Evolutionary conservation across 2,797 vertebrate genomes (phyloP).

Genomic region (Chanos chanos): DNA sequence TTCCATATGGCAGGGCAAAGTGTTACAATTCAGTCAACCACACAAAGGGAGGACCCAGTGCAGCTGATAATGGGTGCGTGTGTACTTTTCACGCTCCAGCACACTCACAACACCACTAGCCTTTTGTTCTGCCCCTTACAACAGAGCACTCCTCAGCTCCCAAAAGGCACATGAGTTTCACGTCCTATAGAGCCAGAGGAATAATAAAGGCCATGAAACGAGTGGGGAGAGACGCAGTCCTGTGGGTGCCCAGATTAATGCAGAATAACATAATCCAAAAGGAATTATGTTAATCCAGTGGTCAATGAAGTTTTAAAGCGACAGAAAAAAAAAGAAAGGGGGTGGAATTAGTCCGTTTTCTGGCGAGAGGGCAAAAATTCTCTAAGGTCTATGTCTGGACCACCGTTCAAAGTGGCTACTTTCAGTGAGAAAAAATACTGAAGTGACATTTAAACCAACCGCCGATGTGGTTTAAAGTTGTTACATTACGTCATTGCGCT

Average conservation of each 20-base stretch:
- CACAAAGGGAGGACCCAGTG: slow-evolving; percentile 7
- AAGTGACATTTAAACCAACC: no score
- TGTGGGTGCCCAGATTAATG: background rate
- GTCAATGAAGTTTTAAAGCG: background rate
- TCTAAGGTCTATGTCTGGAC: no score
- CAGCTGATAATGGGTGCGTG: slow-evolving; percentile 13
- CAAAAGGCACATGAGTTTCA: slow-evolving; percentile 25
- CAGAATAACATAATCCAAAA: background rate
- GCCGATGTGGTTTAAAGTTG: no score
- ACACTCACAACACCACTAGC: slow-evolving; percentile 17
- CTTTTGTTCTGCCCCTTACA: slow-evolving; percentile 20
- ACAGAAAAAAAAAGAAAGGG: slow-evolving; percentile 13
- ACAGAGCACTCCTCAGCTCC: slow-evolving; percentile 19
- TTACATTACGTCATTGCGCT: no score
- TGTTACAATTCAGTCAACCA: background rate
- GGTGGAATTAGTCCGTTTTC: no score
- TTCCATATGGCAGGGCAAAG: background rate
- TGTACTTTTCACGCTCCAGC: slow-evolving; percentile 26
- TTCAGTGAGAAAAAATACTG: no score
- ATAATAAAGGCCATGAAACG: slow-evolving; percentile 4
- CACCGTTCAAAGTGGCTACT: no score
- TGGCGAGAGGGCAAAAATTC: no score
- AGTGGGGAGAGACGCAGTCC: no score
- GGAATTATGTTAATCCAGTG: slow-evolving; percentile 2
- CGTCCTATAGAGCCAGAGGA: slow-evolving; percentile 4